phyloP scores from a whole-genome alignment of 2,113 vertebrate genomes.

The Dromas ardeola region DNA sequence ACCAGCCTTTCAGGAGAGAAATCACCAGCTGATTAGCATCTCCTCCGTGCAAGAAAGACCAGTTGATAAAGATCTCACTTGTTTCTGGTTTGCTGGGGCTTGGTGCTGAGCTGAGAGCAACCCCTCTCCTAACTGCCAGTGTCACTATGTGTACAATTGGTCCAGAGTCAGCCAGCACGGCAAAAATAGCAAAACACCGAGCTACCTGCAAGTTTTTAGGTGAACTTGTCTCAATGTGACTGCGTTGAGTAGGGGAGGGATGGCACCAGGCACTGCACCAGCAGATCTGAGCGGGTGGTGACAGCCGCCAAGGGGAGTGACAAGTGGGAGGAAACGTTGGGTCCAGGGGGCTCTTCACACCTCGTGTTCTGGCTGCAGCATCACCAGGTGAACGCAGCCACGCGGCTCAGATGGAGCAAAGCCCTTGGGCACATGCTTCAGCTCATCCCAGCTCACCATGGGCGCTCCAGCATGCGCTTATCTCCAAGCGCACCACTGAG shows the following conservation, averaged over 20 bases:
- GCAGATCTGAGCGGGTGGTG: background rate
- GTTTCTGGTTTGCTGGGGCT: background rate
- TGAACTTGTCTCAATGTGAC: background rate
- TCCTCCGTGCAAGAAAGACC: background rate
- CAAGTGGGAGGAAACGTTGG: background rate
- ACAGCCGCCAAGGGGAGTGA: background rate
- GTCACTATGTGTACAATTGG: accelerated
- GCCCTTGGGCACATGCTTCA: background rate
- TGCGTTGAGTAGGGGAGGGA: background rate
- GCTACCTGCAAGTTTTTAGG: background rate
- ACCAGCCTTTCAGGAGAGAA: background rate
- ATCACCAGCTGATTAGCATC: background rate
- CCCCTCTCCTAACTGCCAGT: background rate
- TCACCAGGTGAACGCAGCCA: background rate
- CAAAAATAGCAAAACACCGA: background rate
- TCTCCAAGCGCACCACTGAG: background rate
- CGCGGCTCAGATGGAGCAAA: background rate
- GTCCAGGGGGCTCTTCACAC: background rate
- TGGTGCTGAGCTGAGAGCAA: background rate
- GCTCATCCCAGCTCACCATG: background rate
- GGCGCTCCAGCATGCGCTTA: accelerated
- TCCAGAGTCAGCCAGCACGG: background rate
- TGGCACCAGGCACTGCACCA: background rate
- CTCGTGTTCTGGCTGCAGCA: background rate
- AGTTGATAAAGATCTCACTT: background rate